Base-by-base conservation (phyloP, 1,140 invertebrate genomes). In the Acromyrmex echinatior region DNA sequence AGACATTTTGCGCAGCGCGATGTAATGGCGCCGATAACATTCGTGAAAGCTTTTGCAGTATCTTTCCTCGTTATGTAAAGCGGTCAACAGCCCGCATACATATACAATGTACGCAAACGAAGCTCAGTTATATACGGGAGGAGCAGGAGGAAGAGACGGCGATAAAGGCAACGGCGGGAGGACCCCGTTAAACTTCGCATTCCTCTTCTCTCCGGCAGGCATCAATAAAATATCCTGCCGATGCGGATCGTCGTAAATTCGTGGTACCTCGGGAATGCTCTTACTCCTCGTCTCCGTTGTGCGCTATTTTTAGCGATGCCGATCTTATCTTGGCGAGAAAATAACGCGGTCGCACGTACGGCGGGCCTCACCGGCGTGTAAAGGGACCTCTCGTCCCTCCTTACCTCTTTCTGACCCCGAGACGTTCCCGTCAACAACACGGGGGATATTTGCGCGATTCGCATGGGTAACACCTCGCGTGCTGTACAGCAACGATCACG, bases 291-390 rank as follows among this genome's bases (percentile, higher is more conserved):
- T 31, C 53, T 3, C n/a, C 7, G 18, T 21, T n/a, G 21, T 7
- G 65, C 49, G 86, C 62, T 91, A 91, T 85, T 91, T 91, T 91
- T 91, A 89, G 79, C 70, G n/a, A 9, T 25, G 63, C 53, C 65
- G 87, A 91, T 91, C 63, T 91, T 89, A 91, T 91, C 87, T 68
- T 31, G 39, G 18, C 39, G 89, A 74, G 63, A 87, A 89, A 87
- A 91, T 91, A 79, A 81, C 78, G 62, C 53, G 80, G 56, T 39
- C 56, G 56, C 45, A 82, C 80, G 14, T 70, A 80, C 14, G 25
- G 28, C 25, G 53, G 39, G 9, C 39, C 49, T 12, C 21, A 21
- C 39, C 56, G 39, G 2, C 9, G 45, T 21, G 58, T 18, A 60
- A 51, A 14, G 78, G 49, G 63, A 53, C 49, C 58, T 58, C 45